Evolutionary conservation across 2,797 vertebrate genomes (phyloP), one percentile per base, ranked within the genome.

Genomic region (Spinus olivaceus): DNA sequence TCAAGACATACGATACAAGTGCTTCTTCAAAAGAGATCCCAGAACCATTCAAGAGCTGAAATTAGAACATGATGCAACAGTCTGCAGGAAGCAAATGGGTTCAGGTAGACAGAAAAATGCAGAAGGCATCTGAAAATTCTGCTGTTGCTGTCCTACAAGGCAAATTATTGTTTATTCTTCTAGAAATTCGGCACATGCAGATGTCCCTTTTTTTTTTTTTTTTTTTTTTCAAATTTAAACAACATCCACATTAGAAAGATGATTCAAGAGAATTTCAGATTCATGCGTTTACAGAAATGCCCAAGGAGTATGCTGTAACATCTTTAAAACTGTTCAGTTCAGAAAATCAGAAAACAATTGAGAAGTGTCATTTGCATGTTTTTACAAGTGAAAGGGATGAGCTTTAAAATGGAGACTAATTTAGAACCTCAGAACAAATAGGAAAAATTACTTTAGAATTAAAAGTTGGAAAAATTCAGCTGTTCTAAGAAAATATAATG

Each of bases 301-400:
- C 60, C 78, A 81, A 57, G 28, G 33, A 90, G 21, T 65, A 66
- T 32, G 44, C 41, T 63, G 24, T 41, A 91, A 37, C n/a, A 51
- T 91, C 44, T 82, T 44, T 66, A 56, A 91, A 89, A 85, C 28
- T 32, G 9, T 92, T 91, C 56, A 47, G 18, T 66, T 85, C 76
- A 85, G 67, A 91, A 80, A 92, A 81, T 85, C 76, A 85, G 67
- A 91, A 82, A 92, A 81, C 66, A 92, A 92, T 76, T 72, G 69
- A 82, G 59, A 86, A 88, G 35, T 91, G 20, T 50, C 18, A 77
- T 94, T 93, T 96, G 49, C 81, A 91, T 93, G 64, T 63, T 94
- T 92, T 94, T 79, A 88, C 64, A 93, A 94, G 63, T 84, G 59
- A 92, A 96, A 88, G 41, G 59, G 64, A 84, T 80, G 14, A 91